phyloP scores from a whole-genome alignment of 2,797 vertebrate species.

The Rousettus madagascariensis region DNA sequence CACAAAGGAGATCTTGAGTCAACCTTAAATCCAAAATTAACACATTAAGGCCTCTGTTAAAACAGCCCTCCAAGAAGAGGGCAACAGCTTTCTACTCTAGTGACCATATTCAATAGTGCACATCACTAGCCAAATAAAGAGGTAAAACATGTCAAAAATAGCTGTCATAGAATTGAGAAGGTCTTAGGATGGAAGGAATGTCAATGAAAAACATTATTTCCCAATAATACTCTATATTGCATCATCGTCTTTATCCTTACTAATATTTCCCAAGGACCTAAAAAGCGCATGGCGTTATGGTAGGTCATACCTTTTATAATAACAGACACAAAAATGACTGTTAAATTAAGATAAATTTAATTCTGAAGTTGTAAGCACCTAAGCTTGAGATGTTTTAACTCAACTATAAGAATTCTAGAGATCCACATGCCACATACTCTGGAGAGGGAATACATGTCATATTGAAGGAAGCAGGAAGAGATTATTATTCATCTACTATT shows the following conservation, averaged over 20 bases:
- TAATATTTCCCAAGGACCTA: conserved; percentile 5
- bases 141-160: conserved; percentile 42
- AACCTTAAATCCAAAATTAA: conserved; percentile 53
- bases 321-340: conserved; percentile 2
- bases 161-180: neutral
- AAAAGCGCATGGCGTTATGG: neutral
- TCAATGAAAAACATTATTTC: conserved; percentile 28
- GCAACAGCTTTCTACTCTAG: conserved; percentile 31
- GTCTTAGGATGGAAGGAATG: neutral
- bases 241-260: conserved; percentile 5
- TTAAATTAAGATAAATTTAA: conserved; percentile 34
- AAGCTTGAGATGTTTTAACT: conserved; percentile 14
- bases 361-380: conserved; percentile 33
- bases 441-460: neutral
- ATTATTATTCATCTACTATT: neutral
- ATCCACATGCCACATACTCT: neutral
- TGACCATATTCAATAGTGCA: neutral
- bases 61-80: conserved; percentile 3
- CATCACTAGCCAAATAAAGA: conserved; percentile 33
- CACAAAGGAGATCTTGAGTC: neutral
- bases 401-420: conserved; percentile 13
- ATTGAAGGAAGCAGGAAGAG: neutral
- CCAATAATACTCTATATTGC: neutral
- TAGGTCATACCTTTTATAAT: conserved; percentile 7
- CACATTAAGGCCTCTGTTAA: conserved; percentile 7